Evolutionary conservation across 92 coral and sea anemone genomes (phyloP), one percentile per base, ranked within the genome.

Genomic region (Epizoanthus illoricatus): DNA sequence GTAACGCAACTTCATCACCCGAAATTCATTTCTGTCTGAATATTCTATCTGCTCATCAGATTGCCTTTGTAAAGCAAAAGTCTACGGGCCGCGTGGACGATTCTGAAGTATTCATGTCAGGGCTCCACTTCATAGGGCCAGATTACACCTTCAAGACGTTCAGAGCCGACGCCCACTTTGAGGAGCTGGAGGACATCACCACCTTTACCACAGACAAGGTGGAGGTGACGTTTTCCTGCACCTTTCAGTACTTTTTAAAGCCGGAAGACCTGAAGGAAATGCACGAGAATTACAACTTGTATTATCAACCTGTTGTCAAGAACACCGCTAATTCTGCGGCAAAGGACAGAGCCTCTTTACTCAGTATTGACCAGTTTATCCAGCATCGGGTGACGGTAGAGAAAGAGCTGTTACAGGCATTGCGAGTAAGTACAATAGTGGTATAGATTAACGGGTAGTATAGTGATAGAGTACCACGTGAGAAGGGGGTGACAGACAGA

Each of bases 141-240:
- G 94, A 90, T 56, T 90, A 74, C 79, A 85, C 94, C 1, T 90
- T 90, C 87, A 90, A 90, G 75, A 58, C 80, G 20, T 90, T 90
- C 79, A 49, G 41, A 8, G 91, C 94, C 5, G 89, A 85, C 28
- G 94, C 89, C 1, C 91, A 90, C 16, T 87, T 75, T 42, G 94
- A 85, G 55, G 24, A 55, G 63, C 74, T 90, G 41, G 18, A 74
- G 60, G 68, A 82, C 33, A 82, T 90, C 79, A 68, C 68, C 2
- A 84, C 87, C 40, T 90, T 80, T 83, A 74, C 94, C 16, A 86
- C 75, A 4, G 91, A 88, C 64, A 88, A 85, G 28, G 86, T 85
- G 0, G 94, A 85, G 78, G 89, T 90, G 61, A 84, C 84, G 20
- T 85, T 90, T 19, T 87, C 91, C 7, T 90, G 87, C 66, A 75